Conservation (phyloP, 2,797 vertebrate species). For the Gymnothorax reevesii region DNA sequence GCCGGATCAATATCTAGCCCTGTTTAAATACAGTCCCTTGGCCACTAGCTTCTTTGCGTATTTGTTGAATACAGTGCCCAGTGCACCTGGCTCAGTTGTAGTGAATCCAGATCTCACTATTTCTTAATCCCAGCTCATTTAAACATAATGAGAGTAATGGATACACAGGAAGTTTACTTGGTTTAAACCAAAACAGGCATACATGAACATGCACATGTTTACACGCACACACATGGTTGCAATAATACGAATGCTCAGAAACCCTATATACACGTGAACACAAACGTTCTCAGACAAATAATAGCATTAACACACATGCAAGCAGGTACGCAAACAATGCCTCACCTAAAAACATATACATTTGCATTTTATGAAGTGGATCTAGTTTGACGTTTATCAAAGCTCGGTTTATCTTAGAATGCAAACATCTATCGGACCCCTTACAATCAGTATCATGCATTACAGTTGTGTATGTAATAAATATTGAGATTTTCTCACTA, state of each 20-base stretch:
- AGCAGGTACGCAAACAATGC: too few species aligned
- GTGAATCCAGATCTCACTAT: background rate
- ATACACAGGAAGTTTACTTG: background rate
- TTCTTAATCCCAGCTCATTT: background rate
- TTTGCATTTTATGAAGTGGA: too few species aligned
- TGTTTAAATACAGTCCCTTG: slow-evolving; percentile 22
- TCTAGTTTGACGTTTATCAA: too few species aligned
- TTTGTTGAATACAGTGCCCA: slow-evolving; percentile 18
- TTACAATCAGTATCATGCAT: background rate
- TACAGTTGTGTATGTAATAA: background rate
- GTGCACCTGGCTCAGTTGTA: slow-evolving; percentile 26
- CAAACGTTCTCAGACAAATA: too few species aligned
- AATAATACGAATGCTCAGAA: background rate
- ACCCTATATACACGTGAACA: background rate
- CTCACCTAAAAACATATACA: too few species aligned
- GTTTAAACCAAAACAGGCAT: background rate
- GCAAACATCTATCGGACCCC: background rate
- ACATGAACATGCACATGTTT: background rate
- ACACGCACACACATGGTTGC: background rate
- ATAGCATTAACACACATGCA: too few species aligned
- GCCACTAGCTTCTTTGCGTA: slow-evolving; percentile 23
- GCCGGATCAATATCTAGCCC: slow-evolving; percentile 12
- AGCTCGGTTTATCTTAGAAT: background rate
- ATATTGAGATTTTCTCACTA: background rate
- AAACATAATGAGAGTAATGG: background rate